Evolutionary conservation across 2,888 invertebrate genomes (phyloP), one percentile per base, ranked within the genome.

Genomic region (Yponomeuta plumbellus): DNA sequence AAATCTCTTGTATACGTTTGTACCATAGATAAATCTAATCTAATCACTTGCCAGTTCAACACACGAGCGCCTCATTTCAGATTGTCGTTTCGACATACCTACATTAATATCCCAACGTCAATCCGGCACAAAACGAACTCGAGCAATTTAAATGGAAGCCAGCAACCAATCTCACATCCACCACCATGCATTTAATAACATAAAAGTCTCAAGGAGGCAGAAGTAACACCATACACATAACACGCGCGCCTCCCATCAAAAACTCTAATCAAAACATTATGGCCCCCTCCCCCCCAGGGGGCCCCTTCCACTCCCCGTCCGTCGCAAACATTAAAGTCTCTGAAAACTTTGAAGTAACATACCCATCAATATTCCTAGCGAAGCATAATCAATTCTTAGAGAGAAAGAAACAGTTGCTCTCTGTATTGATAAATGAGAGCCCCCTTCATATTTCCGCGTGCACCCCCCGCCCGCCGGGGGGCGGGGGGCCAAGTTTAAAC

Each of bases 341-440:
- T 72, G 75, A 78, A 82, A 85, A 83, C 79, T 84, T 85, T 80
- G 74, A 76, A 78, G 75, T 67, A 68, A 76, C 77, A 72, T 76
- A 80, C 81, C 84, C 86, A 85, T 88, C 88, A 88, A 88, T 89
- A 89, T 87, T 88, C 88, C 85, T 86, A 87, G 85, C 83, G 81
- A 85, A 88, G 89, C 88, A 87, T 88, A 91, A 91, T 91, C 90
- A 91, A 90, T 91, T 90, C 90, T 86, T 85, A 85, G 82, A 78
- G 74, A 82, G 87, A 90, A 90, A 91, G 90, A 90, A 91, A 91
- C 90, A 89, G 88, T 89, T 86, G 80, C 83, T 67, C 75, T 75
- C 74, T 87, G 88, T 91, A 91, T 91, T 91, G 91, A 91, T 91
- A 91, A 91, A 91, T 91, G 90, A 90, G 89, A 75, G 76, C 86